These are phyloP conservation scores for Odiellus spinosus DNA, from an alignment of 2,888 invertebrate species.

Conservation along the genomic window DNA sequence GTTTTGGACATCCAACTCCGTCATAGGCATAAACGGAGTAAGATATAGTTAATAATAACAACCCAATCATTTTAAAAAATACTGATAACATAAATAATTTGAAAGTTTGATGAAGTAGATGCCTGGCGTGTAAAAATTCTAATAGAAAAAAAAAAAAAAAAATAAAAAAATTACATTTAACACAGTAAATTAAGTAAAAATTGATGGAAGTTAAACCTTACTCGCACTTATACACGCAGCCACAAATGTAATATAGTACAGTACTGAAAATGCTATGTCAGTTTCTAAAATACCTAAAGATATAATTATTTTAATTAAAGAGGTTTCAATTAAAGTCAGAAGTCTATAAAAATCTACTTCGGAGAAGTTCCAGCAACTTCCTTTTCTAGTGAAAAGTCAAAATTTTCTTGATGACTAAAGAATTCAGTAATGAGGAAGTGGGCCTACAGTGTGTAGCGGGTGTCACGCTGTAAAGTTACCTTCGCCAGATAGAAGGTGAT, in stretches of 20 bases:
- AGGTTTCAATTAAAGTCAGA: no score
- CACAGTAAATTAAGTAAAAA: neutral
- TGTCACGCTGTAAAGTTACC: no score
- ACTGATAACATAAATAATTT: slow-evolving; percentile 62
- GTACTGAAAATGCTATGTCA: slow-evolving; percentile 52
- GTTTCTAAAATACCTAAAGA: slow-evolving; percentile 65
- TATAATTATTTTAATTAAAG: no score
- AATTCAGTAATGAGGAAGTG: no score
- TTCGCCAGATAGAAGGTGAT: no score
- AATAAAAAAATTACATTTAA: slow-evolving; percentile 1
- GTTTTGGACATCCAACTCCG: slow-evolving; percentile 43
- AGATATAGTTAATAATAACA: slow-evolving; percentile 49
- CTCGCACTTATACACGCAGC: slow-evolving; percentile 52
- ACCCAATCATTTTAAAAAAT: slow-evolving; percentile 46
- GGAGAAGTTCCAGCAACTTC: no score
- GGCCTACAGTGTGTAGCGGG: no score
- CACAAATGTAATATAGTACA: slow-evolving; percentile 53
- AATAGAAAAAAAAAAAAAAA: slow-evolving; percentile 27
- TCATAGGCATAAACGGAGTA: slow-evolving; percentile 60
- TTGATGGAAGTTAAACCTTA: no score
- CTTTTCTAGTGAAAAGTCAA: no score
- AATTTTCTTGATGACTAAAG: no score
- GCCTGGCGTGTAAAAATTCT: slow-evolving; percentile 56
- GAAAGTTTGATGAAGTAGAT: slow-evolving; percentile 72
- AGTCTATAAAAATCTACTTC: no score